Conservation (phyloP, 2,888 invertebrate species). For the Caenorhabditis sp. region DNA sequence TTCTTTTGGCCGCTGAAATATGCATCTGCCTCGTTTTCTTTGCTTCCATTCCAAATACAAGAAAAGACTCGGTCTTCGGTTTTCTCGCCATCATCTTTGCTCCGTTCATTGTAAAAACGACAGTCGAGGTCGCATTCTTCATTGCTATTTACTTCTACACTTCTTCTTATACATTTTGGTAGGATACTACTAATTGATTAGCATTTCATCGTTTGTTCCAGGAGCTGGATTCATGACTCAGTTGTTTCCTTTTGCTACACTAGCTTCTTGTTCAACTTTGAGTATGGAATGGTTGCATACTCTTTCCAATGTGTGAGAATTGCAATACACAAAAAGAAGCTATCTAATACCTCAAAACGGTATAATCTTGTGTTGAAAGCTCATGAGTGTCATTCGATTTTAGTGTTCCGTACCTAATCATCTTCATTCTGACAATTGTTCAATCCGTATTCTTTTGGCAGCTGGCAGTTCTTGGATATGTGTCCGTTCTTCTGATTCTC, state of each 20-base stretch:
- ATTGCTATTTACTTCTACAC: slow-evolving; percentile 48
- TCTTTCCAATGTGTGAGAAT: slow-evolving; percentile 11
- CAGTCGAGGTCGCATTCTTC: slow-evolving; percentile 37
- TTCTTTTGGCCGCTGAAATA: slow-evolving; percentile 40
- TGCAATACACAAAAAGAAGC: slow-evolving; percentile 17
- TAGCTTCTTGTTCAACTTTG: slow-evolving; percentile 48
- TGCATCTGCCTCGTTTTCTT: slow-evolving; percentile 21
- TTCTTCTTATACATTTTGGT: slow-evolving; percentile 40
- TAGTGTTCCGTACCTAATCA: slow-evolving; percentile 21
- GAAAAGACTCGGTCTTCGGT: slow-evolving; percentile 40
- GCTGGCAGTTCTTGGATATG: slow-evolving; percentile 11
- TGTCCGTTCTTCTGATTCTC: slow-evolving; percentile 24
- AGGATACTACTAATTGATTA: background rate
- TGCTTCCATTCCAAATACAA: slow-evolving; percentile 26
- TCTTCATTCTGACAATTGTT: slow-evolving; percentile 18
- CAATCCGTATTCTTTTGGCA: slow-evolving; percentile 37
- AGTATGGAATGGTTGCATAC: slow-evolving; percentile 44
- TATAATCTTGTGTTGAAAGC: background rate
- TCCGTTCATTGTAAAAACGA: slow-evolving; percentile 29
- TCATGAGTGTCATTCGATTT: background rate
- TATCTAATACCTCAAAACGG: slow-evolving; percentile 12
- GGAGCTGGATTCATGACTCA: slow-evolving; percentile 40
- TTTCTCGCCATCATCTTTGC: slow-evolving; percentile 35
- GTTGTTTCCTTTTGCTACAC: slow-evolving; percentile 41
- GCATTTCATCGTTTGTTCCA: background rate